phyloP scores from a whole-genome alignment of 1,140 invertebrate genomes.

The Dinoponera quadriceps region DNA sequence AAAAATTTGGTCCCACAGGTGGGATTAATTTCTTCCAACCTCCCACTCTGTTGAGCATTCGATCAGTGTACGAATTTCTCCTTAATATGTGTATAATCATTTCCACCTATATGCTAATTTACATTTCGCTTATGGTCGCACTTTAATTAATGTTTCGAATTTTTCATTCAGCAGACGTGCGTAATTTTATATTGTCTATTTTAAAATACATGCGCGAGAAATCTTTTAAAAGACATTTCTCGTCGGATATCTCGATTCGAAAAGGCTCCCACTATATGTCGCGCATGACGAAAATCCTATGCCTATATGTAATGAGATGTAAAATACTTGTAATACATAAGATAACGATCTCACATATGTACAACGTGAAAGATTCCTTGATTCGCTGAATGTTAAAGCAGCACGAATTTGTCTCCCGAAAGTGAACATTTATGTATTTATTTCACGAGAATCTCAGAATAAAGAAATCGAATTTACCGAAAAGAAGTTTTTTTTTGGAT shows the following conservation, averaged over 20 bases:
- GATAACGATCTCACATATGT: background rate
- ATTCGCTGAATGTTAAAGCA: background rate
- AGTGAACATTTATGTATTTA: background rate
- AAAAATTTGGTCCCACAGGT: background rate
- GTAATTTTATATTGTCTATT: constrained; percentile 23
- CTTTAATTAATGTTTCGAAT: background rate
- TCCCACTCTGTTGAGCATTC: background rate
- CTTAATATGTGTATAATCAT: background rate
- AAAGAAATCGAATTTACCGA: no score
- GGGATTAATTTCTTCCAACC: constrained; percentile 7
- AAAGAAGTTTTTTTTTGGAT: background rate
- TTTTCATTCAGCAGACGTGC: background rate
- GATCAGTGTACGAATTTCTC: background rate
- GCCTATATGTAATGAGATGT: background rate
- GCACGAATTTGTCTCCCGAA: background rate
- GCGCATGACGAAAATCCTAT: background rate
- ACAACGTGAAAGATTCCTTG: background rate
- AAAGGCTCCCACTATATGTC: background rate
- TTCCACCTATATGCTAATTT: background rate
- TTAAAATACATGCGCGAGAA: background rate
- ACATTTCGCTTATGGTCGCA: background rate
- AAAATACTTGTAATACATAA: no score
- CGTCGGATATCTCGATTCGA: background rate
- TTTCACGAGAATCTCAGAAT: background rate
- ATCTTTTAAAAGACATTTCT: background rate